phyloP scores from a whole-genome alignment of 2,797 vertebrate species.

The Anableps anableps region DNA sequence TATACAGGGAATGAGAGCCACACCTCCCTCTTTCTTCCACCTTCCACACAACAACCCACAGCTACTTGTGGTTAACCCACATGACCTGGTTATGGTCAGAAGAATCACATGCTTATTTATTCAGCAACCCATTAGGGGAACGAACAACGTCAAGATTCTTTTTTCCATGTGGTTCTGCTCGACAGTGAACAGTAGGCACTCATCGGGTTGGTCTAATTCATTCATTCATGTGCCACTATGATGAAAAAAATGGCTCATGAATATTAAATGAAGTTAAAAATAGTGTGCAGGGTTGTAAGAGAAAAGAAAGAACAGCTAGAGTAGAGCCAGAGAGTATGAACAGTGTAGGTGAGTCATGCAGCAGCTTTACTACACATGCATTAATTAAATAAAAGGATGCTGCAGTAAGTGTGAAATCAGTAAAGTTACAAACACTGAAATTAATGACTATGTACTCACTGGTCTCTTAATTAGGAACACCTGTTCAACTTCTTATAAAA shows the following conservation, averaged over 20 bases:
- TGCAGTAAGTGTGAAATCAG: conserved; percentile 50
- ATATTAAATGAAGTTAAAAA: conserved; percentile 81
- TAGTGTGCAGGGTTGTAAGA: conserved; percentile 65
- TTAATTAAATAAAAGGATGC: conserved; percentile 63
- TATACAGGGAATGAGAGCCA: conserved; percentile 44
- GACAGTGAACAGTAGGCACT: conserved; percentile 44
- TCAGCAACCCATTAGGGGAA: conserved; percentile 48
- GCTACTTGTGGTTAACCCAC: conserved; percentile 73
- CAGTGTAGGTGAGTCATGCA: conserved; percentile 50
- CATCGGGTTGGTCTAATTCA: conserved; percentile 44
- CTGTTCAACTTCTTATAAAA: neutral
- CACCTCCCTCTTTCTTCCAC: conserved; percentile 45
- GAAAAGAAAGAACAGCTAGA: conserved; percentile 49
- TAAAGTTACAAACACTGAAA: neutral
- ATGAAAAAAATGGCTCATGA: conserved; percentile 68
- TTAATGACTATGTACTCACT: neutral
- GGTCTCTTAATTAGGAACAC: neutral
- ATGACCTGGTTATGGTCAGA: conserved; percentile 64
- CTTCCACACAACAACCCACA: conserved; percentile 68
- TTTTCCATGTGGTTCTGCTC: conserved; percentile 47
- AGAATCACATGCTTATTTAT: conserved; percentile 59
- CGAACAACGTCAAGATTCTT: conserved; percentile 42
- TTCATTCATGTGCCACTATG: conserved; percentile 66
- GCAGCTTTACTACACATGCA: conserved; percentile 67
- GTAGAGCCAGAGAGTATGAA: conserved; percentile 48